Base-by-base conservation (phyloP, 2,113 vertebrate species). In the Serinus canaria region DNA sequence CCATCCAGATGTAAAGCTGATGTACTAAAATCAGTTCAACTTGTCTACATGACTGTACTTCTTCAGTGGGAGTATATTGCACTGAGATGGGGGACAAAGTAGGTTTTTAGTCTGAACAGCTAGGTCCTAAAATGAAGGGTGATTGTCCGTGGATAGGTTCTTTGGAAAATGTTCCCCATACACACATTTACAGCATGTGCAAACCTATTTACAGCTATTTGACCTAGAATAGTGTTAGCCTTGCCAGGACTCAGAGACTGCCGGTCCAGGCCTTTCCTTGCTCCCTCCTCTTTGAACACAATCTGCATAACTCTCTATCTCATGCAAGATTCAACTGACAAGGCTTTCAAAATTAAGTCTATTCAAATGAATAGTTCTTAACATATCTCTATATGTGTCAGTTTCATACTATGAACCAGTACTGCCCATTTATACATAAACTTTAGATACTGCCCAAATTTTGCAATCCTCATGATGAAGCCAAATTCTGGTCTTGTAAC, bases 151-250 rank as follows among this genome's bases (percentile, higher is more conserved):
- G 35, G n/a, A 53, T 41, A 33, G 1, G 3, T 58, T 83, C n/a
- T 63, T 46, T 31, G 11, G 23, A 72, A 83, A 76, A 76, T 1
- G 0, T 24, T 58, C 24, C 4, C 10, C 2, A 13, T 33, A 18
- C 3, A 24, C 3, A 33, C 24, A 28, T 18, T 63, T 5, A 41
- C 21, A 50, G 7, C 0, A 0, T 15, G 15, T 24, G 15, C n/a
- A 18, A 9, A 3, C 21, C 3, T 7, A 8, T 58, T 59, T 76
- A 17, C 21, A 70, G 27, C 17, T 44, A 2, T 79, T 58, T 86
- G 62, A 63, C 21, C 43, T 44, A 23, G 37, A 76, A 67, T 15
- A 1, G 0, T 41, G 16, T 52, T 13, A 31, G 8, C 27, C 24
- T 53, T 52, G 22, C 35, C 17, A 83, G 55, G 20, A 46, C 16